These are phyloP conservation scores for Bradypodion pumilum DNA, from an alignment of 2,797 vertebrate species.

Conservation along the genomic window DNA sequence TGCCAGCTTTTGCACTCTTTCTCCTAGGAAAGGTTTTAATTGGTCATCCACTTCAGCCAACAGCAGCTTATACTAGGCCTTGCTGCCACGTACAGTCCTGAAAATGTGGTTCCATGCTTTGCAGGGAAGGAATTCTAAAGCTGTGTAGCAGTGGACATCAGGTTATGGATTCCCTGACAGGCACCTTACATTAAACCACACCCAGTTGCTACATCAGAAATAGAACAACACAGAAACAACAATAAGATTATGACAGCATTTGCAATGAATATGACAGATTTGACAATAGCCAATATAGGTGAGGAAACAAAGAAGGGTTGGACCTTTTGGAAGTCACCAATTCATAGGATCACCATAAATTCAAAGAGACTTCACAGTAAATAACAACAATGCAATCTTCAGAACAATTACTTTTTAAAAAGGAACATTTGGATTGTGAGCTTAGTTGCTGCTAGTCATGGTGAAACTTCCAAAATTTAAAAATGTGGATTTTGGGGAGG, in stretches of 20 bases:
- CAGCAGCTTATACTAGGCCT: neutral
- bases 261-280: neutral
- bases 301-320: no score
- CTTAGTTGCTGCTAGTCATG: no score
- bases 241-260: neutral
- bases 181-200: neutral
- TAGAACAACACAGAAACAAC: neutral
- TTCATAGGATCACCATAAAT: no score
- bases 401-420: no score
- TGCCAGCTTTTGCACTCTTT: no score
- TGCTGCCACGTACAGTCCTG: neutral
- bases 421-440: no score
- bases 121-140: neutral
- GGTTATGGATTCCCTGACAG: neutral
- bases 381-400: no score
- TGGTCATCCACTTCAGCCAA: neutral
- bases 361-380: no score
- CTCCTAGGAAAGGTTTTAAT: neutral
- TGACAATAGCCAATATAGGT: neutral
- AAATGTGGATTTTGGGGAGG: neutral
- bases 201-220: neutral
- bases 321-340: no score
- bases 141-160: no score
- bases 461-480: neutral
- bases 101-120: neutral